Percentiles rank a stretch among this genome's conserved stretches.
phyloP scores from a whole-genome alignment of 1,140 invertebrate species.

The Cardiocondyla obscurior region DNA sequence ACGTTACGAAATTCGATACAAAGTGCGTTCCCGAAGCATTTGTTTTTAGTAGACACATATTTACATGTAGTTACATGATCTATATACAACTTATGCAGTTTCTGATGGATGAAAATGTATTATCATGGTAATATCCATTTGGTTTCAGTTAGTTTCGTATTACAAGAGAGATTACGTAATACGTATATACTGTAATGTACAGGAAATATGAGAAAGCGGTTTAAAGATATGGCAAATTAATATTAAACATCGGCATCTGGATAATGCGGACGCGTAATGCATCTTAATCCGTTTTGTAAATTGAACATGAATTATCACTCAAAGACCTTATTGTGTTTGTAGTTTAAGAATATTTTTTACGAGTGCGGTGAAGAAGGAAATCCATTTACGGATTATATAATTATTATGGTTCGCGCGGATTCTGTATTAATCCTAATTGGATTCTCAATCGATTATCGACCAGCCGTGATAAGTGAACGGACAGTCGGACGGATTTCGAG shows the following conservation, averaged over 20 bases:
- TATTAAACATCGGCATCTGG: background rate
- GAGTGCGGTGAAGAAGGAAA: too few species aligned
- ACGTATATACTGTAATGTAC: background rate
- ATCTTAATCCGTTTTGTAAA: background rate
- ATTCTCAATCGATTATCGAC: constrained; percentile 36
- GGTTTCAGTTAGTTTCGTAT: background rate
- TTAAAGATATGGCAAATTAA: background rate
- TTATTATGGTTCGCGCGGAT: constrained; percentile 7
- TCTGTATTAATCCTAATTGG: background rate
- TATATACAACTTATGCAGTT: background rate
- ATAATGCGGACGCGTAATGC: background rate
- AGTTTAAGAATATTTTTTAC: too few species aligned
- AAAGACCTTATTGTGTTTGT: background rate
- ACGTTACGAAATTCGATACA: too few species aligned
- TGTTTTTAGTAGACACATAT: background rate
- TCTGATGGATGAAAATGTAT: background rate
- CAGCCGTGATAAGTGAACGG: constrained; percentile 17
- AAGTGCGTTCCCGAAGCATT: background rate
- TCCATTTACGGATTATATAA: background rate
- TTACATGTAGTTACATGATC: background rate
- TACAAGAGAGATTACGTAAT: background rate
- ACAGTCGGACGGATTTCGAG: background rate
- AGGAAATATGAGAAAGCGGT: too few species aligned
- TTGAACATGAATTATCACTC: background rate
- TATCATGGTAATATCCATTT: background rate